Conservation (phyloP, 2,797 vertebrate species). For the Acanthopagrus latus region DNA sequence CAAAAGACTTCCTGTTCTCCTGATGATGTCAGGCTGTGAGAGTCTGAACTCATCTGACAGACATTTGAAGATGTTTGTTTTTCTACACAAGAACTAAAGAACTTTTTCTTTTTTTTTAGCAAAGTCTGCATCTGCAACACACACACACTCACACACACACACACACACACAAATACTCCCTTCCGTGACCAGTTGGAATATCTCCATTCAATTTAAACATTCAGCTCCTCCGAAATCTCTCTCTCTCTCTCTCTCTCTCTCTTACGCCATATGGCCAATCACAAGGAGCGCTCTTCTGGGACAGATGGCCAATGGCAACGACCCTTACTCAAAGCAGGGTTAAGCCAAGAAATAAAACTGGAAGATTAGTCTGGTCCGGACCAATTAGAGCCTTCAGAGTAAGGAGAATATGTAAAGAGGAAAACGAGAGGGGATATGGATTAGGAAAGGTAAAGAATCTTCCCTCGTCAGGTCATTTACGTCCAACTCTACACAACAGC, state of each 20-base stretch:
- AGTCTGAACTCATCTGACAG: neutral
- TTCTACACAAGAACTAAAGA: neutral
- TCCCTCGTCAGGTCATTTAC: neutral
- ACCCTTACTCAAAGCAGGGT: conserved; percentile 66
- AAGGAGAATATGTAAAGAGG: conserved; percentile 21
- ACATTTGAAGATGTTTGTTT: neutral
- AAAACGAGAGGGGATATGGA: conserved; percentile 24
- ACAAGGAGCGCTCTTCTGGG: conserved; percentile 47
- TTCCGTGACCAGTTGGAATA: conserved; percentile 2
- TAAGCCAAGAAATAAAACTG: conserved; percentile 64
- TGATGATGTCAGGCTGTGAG: neutral
- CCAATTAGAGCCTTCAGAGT: conserved; percentile 40
- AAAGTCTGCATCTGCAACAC: neutral
- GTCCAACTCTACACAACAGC: neutral
- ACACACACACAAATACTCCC: neutral
- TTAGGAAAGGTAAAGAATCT: conserved; percentile 32
- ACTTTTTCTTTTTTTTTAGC: neutral
- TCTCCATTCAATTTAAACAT: conserved; percentile 44
- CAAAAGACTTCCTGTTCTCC: conserved; percentile 11
- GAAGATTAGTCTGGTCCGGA: conserved; percentile 68
- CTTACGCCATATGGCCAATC: conserved; percentile 72
- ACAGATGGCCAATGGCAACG: conserved; percentile 73
- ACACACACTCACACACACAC: too few relatives aligned
- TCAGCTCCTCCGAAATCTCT: conserved; percentile 42
- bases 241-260: neutral